Evolutionary conservation across 2,888 invertebrate species (phyloP).

Genomic region (Schizaphis graminum): DNA sequence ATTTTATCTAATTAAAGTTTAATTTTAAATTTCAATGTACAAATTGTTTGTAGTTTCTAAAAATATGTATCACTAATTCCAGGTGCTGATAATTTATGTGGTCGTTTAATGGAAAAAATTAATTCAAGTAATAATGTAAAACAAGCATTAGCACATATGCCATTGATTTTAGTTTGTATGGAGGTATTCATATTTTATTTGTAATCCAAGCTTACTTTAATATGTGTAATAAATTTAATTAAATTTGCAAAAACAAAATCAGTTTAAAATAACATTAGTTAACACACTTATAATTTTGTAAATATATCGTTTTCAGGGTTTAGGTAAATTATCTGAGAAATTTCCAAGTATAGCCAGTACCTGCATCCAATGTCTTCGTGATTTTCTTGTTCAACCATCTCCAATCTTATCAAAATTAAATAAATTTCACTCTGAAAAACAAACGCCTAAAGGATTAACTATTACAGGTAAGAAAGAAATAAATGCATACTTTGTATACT

Average conservation of each 20-base stretch:
- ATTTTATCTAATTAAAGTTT: not conserved
- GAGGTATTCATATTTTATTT: conserved; percentile 76
- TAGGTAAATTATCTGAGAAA: conserved; percentile 95
- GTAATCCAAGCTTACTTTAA: conserved; percentile 18
- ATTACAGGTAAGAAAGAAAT: conserved; percentile 56
- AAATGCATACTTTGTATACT: not conserved
- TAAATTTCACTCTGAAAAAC: conserved; percentile 67
- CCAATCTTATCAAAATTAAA: conserved; percentile 89
- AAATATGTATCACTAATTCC: conserved; percentile 68
- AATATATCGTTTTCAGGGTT: conserved; percentile 75
- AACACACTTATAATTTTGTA: not conserved
- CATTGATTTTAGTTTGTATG: conserved; percentile 92
- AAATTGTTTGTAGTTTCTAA: not conserved
- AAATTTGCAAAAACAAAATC: not conserved
- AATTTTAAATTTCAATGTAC: not conserved
- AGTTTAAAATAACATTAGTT: not conserved
- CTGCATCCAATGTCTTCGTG: conserved; percentile 91
- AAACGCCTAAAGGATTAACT: conserved; percentile 59
- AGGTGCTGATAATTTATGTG: conserved; percentile 97
- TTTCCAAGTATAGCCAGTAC: conserved; percentile 96
- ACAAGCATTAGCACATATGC: conserved; percentile 94
- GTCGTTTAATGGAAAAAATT: conserved; percentile 92
- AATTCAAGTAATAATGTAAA: conserved; percentile 92
- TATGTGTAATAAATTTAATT: conserved; percentile 16
- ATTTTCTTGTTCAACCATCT: conserved; percentile 95